Evolutionary conservation across 64 coral and sea anemone species (phyloP), one percentile per base, ranked within the genome.

Genomic region (Pachyseris speciosa): DNA sequence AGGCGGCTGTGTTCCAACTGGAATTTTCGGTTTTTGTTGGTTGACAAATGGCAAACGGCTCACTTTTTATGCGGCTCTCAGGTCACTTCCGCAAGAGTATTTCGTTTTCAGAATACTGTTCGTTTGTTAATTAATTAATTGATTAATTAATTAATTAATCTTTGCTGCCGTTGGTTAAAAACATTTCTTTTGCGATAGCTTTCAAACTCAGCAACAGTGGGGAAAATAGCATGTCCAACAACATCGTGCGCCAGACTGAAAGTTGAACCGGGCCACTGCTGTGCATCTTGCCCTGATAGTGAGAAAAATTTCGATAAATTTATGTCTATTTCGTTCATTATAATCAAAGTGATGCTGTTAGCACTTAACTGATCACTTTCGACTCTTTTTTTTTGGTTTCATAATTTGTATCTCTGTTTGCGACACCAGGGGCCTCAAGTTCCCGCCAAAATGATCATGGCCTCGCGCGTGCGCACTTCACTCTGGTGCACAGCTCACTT

Each of bases 211-310:
- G 20, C 8, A 5, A 26, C 19, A 63, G 41, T 20, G 42, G 89
- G 89, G 10, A 92, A 92, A 65, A 51, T 92, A 12, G 34, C 33
- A 53, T 92, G 89, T 48, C 89, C 89, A 85, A 65, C 40, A 74
- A 74, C 89, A 64, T 71, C 89, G 7, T 92, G 89, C 58, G 83
- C 89, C 2, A 72, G 83, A 24, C 89, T 80, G 8, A 66, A 60
- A 72, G 37, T 73, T n/a, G 44, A 74, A 64, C 5, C 34, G 5
- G 71, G 83, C 5, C 65, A 92, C 8, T 92, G 89, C 29, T 92
- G 89, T 70, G 66, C 89, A 38, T 44, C 53, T 1, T 92, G 89
- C 26, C 89, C 89, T 32, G 78, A 80, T 22, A 80, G 89, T 92
- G 22, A 60, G 77, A 39, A 22, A 61, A 50, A 32, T 7, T 20